Evolutionary conservation across 1,140 invertebrate species (phyloP), one percentile per base, ranked within the genome.

Genomic region (Lasaia peninsularis): DNA sequence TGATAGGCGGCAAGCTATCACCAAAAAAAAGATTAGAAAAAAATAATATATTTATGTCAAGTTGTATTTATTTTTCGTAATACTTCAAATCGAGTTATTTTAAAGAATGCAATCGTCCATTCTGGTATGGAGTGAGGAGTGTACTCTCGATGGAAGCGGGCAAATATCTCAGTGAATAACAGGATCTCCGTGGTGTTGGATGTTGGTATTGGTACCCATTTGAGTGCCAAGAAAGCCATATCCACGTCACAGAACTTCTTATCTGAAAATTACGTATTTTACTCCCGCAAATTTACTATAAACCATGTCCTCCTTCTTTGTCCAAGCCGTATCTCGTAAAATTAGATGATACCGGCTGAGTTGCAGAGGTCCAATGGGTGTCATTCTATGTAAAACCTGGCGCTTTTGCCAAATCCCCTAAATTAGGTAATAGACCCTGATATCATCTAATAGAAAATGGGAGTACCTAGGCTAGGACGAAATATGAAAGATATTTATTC

Each of bases 81-180:
- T 28, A 88, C 74, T 68, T 88, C 75, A 56, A 88, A 85, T 2
- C 84, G 65, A 4, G 82, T 87, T 1, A 88, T 72, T 71, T 88
- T 87, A 51, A 89, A 89, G 60, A 85, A 87, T 0, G 85, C 85
- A 48, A 89, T 87, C 1, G 88, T 89, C 88, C 88, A 89, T 56
- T 89, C 88, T 1, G 88, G 88, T 18, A 89, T 89, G 32, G 77
- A 74, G 53, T 87, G 75, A 0, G 82, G 82, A 9, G 88, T 89
- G 59, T 89, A 89, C 40, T 89, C 88, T 5, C 88, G 73, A 63
- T 88, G 88, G 59, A 89, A 89, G 24, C 88, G 78, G 2, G 85
- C 88, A 63, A 89, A 89, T 65, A 89, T 86, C 68, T 89, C 86
- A 10, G 86, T 74, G 62, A 88, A 89, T 51, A 89, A 74, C 18